Percentiles rank a stretch among this genome's conserved stretches.
Conservation (phyloP, 2,113 vertebrate species). For the Raja brachyura region DNA sequence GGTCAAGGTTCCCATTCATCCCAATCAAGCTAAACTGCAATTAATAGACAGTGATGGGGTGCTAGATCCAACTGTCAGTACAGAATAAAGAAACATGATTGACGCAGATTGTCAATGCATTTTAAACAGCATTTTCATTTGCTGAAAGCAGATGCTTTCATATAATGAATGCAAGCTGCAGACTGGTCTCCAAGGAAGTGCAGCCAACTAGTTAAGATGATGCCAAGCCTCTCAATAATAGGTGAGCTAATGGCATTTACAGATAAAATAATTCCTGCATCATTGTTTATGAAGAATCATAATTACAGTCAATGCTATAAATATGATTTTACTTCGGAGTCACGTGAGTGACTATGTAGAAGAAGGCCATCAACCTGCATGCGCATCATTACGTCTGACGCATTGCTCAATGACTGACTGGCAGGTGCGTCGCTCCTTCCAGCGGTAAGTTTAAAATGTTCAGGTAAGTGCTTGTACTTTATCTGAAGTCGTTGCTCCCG, state of each 20-base stretch:
- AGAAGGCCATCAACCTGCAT: too few species aligned
- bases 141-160: neutral
- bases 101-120: neutral
- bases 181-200: neutral
- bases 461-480: too few species aligned
- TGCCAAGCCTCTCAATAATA: neutral
- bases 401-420: too few species aligned
- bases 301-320: neutral
- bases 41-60: neutral
- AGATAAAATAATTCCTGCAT: neutral
- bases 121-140: neutral
- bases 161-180: neutral
- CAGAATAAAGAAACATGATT: neutral
- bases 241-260: neutral
- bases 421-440: too few species aligned
- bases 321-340: too few species aligned
- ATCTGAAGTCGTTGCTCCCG: too few species aligned
- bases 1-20: neutral
- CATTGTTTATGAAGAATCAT: neutral
- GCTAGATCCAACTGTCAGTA: neutral
- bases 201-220: constrained; percentile 4
- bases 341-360: too few species aligned
- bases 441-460: too few species aligned
- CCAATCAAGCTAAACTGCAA: neutral
- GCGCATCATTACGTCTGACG: too few species aligned